Conservation (phyloP, 2,797 vertebrate genomes). For the Protonibea diacanthus region DNA sequence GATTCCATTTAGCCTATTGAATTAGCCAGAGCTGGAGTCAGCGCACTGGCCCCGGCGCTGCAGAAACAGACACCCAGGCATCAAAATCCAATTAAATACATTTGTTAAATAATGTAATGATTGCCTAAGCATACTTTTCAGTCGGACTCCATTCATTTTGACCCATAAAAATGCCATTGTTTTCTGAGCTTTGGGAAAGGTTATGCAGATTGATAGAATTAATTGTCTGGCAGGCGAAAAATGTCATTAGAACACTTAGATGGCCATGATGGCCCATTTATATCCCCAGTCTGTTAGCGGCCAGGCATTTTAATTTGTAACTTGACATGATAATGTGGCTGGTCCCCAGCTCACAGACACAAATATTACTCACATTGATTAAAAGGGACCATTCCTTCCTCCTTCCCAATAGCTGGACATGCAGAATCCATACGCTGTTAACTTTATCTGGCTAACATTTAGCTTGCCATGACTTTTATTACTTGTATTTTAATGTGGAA, state of each 20-base stretch:
- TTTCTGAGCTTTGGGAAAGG: constrained; percentile 84
- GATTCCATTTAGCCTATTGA: constrained; percentile 89
- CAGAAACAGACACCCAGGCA: constrained; percentile 80
- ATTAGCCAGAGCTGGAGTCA: constrained; percentile 85
- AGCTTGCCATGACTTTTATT: constrained; percentile 60
- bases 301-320: constrained; percentile 88
- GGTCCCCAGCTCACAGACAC: constrained; percentile 76
- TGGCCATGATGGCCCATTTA: constrained; percentile 84
- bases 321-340: constrained; percentile 87
- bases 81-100: constrained; percentile 88
- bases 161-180: constrained; percentile 86
- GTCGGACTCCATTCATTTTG: constrained; percentile 84
- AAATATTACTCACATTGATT: constrained; percentile 86
- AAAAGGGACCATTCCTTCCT: constrained; percentile 78
- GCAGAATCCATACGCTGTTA: constrained; percentile 70
- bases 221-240: constrained; percentile 86
- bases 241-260: constrained; percentile 88
- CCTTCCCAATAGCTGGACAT: constrained; percentile 65
- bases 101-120: constrained; percentile 89
- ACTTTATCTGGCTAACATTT: constrained; percentile 77
- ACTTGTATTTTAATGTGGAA: constrained; percentile 42
- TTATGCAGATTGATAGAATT: constrained; percentile 89
- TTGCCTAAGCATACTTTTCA: constrained; percentile 83
- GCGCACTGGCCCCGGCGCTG: constrained; percentile 69
- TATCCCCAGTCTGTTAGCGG: constrained; percentile 83